Percentiles rank a stretch among this genome's conserved stretches.
These are phyloP conservation scores for Falco concolor DNA, from an alignment of 2,797 vertebrate genomes.

Conservation along the genomic window DNA sequence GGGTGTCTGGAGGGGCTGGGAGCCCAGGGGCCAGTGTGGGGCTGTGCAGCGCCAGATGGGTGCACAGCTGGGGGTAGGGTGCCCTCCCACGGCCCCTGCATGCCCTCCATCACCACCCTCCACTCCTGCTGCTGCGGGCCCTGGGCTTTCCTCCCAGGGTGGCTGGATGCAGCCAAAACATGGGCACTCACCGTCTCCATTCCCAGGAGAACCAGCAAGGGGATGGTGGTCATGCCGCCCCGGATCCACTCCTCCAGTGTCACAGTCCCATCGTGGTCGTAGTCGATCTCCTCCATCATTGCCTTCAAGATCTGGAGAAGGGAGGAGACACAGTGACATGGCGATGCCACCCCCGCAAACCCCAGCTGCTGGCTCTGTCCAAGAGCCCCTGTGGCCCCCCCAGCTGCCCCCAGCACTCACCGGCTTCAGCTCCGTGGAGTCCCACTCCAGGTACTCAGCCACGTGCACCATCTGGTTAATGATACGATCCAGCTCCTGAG, in stretches of 20 bases:
- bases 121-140: background rate
- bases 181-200: slow-evolving; percentile 83
- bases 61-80: rapidly evolving
- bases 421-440: slow-evolving; percentile 87
- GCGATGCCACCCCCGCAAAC: rapidly evolving
- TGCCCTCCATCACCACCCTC: background rate
- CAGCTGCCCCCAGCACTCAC: slow-evolving; percentile 72
- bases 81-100: background rate
- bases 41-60: rapidly evolving
- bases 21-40: rapidly evolving
- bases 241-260: slow-evolving; percentile 93
- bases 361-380: rapidly evolving
- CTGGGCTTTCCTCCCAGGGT: rapidly evolving
- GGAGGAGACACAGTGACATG: rapidly evolving
- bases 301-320: slow-evolving; percentile 85
- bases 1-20: background rate
- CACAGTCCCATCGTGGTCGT: slow-evolving; percentile 85
- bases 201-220: slow-evolving; percentile 89
- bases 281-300: slow-evolving; percentile 95
- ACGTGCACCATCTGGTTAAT: slow-evolving; percentile 95
- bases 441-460: slow-evolving; percentile 94
- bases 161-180: rapidly evolving
- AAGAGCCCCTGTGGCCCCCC: rapidly evolving
- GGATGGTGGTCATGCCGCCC: slow-evolving; percentile 93
- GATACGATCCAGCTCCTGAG: slow-evolving; percentile 89